Evolutionary conservation across 1,140 invertebrate genomes (phyloP).

Genomic region (Neotoxoptera formosana): DNA sequence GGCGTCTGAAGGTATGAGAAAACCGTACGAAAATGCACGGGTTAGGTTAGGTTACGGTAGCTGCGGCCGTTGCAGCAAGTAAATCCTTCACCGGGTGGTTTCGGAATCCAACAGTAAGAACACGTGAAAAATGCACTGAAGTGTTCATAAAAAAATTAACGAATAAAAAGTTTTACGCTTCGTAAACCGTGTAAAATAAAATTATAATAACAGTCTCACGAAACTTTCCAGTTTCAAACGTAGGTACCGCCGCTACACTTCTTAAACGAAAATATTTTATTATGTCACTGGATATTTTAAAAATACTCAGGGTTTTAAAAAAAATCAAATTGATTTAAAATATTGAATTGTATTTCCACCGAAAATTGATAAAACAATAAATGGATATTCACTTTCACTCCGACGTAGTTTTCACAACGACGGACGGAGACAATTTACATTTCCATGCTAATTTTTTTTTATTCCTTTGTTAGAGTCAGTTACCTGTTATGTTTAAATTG

Average conservation of each 20-base stretch:
- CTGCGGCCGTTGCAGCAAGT: background rate
- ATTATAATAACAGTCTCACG: background rate
- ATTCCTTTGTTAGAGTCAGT: background rate
- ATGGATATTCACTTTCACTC: background rate
- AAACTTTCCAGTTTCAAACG: background rate
- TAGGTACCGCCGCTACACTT: no score
- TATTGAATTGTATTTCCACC: background rate
- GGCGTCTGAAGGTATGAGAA: conserved; percentile 43
- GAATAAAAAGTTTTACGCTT: background rate
- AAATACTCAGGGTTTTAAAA: background rate
- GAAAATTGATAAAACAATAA: background rate
- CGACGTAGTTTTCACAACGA: background rate
- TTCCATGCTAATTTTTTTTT: background rate
- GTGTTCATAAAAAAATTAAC: background rate
- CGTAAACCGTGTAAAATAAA: background rate
- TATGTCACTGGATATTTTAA: background rate
- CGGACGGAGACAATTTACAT: background rate
- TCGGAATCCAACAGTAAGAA: background rate
- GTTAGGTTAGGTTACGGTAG: background rate
- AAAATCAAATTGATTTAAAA: background rate
- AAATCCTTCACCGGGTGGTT: background rate
- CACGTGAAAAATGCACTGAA: background rate
- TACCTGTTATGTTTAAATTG: background rate
- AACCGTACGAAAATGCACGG: background rate
- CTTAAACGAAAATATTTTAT: background rate